phyloP scores from a whole-genome alignment of 1,140 invertebrate genomes.

The Marisa cornuarietis region DNA sequence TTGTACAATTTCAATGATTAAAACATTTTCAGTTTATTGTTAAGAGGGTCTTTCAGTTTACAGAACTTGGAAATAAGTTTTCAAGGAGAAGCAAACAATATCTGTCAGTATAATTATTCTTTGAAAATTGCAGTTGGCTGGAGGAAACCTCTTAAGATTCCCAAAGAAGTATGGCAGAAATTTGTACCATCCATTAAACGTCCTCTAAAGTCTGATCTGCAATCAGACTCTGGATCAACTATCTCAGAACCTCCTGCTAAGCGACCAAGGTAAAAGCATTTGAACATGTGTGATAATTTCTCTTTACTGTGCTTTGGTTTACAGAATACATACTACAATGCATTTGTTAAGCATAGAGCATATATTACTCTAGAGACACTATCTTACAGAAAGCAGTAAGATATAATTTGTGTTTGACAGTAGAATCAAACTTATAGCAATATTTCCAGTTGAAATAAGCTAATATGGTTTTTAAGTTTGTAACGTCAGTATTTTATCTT shows the following conservation, averaged over 20 bases:
- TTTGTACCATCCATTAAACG: neutral
- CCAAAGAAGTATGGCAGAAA: conserved; percentile 69
- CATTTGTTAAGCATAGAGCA: too few relatives aligned
- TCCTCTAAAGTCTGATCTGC: conserved; percentile 9
- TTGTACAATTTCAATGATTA: neutral
- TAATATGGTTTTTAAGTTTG: too few relatives aligned
- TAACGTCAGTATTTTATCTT: neutral
- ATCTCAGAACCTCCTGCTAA: conserved; percentile 21
- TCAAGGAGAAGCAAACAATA: neutral
- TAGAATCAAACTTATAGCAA: too few relatives aligned
- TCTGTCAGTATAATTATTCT: neutral
- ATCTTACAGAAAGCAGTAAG: too few relatives aligned
- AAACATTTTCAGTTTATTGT: too few relatives aligned
- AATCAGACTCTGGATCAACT: neutral
- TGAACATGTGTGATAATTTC: conserved; percentile 16
- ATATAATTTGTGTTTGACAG: too few relatives aligned
- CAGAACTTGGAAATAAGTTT: too few relatives aligned
- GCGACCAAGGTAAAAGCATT: conserved; percentile 21
- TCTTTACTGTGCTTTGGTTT: neutral
- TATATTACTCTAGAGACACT: too few relatives aligned
- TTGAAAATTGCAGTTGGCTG: conserved; percentile 79
- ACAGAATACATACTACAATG: too few relatives aligned
- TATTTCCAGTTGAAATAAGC: too few relatives aligned
- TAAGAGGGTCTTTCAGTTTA: too few relatives aligned
- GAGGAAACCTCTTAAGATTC: conserved; percentile 90